These are phyloP conservation scores for Chrosomus eos DNA, from an alignment of 2,797 vertebrate species.

Conservation along the genomic window DNA sequence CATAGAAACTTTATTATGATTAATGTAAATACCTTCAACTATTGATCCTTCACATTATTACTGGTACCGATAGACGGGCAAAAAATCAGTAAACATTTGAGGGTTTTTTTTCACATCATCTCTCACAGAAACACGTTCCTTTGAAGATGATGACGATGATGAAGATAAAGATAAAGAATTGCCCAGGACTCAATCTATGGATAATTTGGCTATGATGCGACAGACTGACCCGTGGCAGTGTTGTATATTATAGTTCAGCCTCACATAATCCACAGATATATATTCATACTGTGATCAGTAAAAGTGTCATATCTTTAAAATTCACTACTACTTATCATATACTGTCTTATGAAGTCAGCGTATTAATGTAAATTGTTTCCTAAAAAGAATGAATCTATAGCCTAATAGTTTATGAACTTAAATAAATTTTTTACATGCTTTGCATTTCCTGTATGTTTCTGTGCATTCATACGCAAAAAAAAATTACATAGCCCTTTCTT, in stretches of 20 bases:
- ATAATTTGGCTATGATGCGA: neutral
- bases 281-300: no score
- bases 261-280: neutral
- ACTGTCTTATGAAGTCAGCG: neutral
- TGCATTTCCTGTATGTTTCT: no score
- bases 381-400: no score
- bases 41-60: neutral
- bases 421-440: no score
- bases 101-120: no score
- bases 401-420: no score
- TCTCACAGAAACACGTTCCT: neutral
- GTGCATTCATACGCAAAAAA: neutral
- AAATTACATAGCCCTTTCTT: neutral
- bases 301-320: no score
- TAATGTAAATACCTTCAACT: neutral
- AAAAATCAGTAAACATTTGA: neutral
- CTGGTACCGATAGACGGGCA: no score
- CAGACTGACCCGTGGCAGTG: no score
- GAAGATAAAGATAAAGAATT: neutral
- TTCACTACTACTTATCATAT: neutral
- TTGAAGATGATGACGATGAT: neutral
- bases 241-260: neutral
- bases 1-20: neutral
- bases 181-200: neutral
- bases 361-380: neutral